Evolutionary conservation across 2,113 vertebrate species (phyloP), one percentile per base, ranked within the genome.

Genomic region (Meles meles): DNA sequence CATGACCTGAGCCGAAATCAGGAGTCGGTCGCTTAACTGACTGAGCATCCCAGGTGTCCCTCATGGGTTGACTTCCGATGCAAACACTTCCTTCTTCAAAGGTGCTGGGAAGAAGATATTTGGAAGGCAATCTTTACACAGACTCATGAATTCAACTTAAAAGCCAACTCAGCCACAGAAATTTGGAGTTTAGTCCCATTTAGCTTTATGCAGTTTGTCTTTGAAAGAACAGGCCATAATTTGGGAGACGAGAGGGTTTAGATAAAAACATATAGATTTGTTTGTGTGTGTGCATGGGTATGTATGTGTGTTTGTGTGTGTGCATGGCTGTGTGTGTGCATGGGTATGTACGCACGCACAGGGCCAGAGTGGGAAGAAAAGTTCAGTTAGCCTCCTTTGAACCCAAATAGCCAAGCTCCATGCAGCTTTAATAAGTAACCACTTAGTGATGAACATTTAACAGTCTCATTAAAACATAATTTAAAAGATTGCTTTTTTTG

Each of bases 401-500:
- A 88, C 96, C 74, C 76, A 94, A 92, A 96, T 39, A 97, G 88
- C 96, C 93, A 95, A 95, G 76, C 65, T 90, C 84, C 65, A 91
- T 57, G n/a, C 95, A 96, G 93, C 77, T 98, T 96, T 97, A 71
- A 92, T 97, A 97, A 93, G 18, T 69, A 97, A 93, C 27, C 90
- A 96, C 82, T 96, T 79, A 77, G 61, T 96, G 96, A 97, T 94
- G 71, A 97, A 96, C 93, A 97, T 95, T 97, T 98, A 97, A 65
- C 79, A 94, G 91, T 96, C 89, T 97, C 95, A 98, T 96, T 95
- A 98, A 98, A 97, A 88, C 74, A 96, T 95, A 93, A 97, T 91
- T 84, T 97, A 88, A 97, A 97, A 97, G 97, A 98, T 90, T 88
- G 87, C 23, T 91, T 69, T 94, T 97, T 76, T 65, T 88, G 71